These are phyloP conservation scores for Villa cingulata DNA, from an alignment of 2,888 invertebrate species.

Conservation along the genomic window DNA sequence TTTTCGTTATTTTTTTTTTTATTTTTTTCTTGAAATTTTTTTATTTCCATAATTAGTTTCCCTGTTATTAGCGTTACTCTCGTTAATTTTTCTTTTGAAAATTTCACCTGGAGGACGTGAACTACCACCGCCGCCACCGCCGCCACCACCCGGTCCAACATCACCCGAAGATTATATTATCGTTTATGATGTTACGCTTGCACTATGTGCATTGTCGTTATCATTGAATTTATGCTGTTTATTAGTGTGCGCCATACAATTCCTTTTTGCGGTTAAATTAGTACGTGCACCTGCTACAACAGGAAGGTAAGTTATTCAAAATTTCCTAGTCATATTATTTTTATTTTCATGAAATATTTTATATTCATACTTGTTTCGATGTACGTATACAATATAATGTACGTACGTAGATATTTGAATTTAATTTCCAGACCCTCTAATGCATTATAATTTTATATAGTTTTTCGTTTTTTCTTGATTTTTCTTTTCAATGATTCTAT, in stretches of 20 bases:
- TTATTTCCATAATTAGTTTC: too few species aligned
- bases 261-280: slow-evolving; percentile 84
- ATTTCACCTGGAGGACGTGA: slow-evolving; percentile 51
- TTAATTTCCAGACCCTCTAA: too few species aligned
- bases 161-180: slow-evolving; percentile 70
- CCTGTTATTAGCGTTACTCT: slow-evolving; percentile 65
- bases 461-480: too few species aligned
- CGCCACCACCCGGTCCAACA: slow-evolving; percentile 36
- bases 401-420: too few species aligned
- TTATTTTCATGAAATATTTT: too few species aligned
- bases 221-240: slow-evolving; percentile 82
- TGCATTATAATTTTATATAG: too few species aligned
- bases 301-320: slow-evolving; percentile 45
- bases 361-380: too few species aligned
- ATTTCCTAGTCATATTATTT: too few species aligned
- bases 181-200: slow-evolving; percentile 83
- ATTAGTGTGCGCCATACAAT: slow-evolving; percentile 86
- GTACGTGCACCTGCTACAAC: slow-evolving; percentile 72
- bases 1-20: not conserved
- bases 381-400: too few species aligned
- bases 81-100: slow-evolving; percentile 71
- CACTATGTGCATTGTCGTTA: slow-evolving; percentile 75
- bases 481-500: too few species aligned
- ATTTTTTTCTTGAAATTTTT: too few species aligned
- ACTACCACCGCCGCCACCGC: slow-evolving; percentile 28